A percentile compares a stretch with the other conserved stretches of the same genome.
Evolutionary conservation across 2,113 vertebrate genomes (phyloP).

Genomic region (Electrona antarctica): DNA sequence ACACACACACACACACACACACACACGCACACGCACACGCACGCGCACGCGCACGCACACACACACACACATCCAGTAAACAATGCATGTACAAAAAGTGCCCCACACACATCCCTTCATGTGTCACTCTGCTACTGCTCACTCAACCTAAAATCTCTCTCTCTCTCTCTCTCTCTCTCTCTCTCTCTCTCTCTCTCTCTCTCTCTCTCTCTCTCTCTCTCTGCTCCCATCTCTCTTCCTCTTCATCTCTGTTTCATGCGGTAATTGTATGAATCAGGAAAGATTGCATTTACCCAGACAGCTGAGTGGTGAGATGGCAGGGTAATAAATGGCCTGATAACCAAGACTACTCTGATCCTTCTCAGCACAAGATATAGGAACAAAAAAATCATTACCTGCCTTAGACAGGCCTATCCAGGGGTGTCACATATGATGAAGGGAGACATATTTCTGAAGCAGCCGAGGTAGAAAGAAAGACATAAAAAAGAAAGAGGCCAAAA

Average conservation of each 20-base stretch:
- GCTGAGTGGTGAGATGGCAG: constrained; percentile 77
- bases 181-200: constrained; percentile 4
- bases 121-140: constrained; percentile 29
- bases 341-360: constrained; percentile 69
- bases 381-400: constrained; percentile 79
- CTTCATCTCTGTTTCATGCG: constrained; percentile 65
- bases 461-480: constrained; percentile 13
- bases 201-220: constrained; percentile 6
- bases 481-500: constrained; percentile 20
- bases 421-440: constrained; percentile 80
- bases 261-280: constrained; percentile 83
- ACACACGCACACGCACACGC: constrained; percentile 26
- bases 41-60: constrained; percentile 13
- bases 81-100: constrained; percentile 4
- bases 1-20: constrained; percentile 12
- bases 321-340: constrained; percentile 81
- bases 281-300: constrained; percentile 82
- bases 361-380: constrained; percentile 70
- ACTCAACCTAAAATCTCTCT: constrained; percentile 50
- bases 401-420: constrained; percentile 75
- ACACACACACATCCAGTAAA: constrained; percentile 10
- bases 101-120: constrained; percentile 25
- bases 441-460: constrained; percentile 74
- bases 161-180: neutral
- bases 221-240: constrained; percentile 33